A percentile compares a stretch with the other conserved stretches of the same genome.
These are phyloP conservation scores for Noctua pronuba DNA, from an alignment of 2,888 invertebrate genomes.

Conservation along the genomic window DNA sequence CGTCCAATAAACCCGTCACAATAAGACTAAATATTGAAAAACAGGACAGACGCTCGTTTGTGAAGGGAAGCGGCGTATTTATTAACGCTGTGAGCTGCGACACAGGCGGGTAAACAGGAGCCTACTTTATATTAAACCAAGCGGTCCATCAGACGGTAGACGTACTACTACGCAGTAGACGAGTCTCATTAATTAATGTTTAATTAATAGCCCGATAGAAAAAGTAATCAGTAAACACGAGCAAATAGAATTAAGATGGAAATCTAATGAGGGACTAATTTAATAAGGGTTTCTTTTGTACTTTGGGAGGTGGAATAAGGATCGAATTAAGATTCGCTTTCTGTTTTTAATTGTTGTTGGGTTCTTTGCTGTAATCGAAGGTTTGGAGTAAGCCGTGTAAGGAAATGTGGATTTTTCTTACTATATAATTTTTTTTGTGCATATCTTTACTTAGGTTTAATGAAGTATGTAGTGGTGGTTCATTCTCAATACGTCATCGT, in stretches of 20 bases:
- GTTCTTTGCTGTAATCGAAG: slow-evolving; percentile 3
- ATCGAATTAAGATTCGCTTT: slow-evolving; percentile 33
- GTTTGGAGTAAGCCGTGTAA: background rate
- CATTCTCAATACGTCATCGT: background rate
- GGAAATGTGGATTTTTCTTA: background rate
- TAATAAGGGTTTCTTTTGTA: slow-evolving; percentile 46
- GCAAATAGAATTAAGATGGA: slow-evolving; percentile 59
- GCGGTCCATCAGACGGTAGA: slow-evolving; percentile 65
- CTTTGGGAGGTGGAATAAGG: slow-evolving; percentile 17
- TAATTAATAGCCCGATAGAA: slow-evolving; percentile 60
- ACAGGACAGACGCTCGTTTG: slow-evolving; percentile 75
- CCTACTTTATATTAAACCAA: slow-evolving; percentile 87
- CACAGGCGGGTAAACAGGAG: slow-evolving; percentile 84
- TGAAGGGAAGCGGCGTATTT: slow-evolving; percentile 82
- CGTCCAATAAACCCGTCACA: slow-evolving; percentile 70
- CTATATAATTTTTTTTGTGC: background rate
- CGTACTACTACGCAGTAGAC: slow-evolving; percentile 41
- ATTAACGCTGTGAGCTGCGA: slow-evolving; percentile 84
- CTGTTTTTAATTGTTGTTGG: slow-evolving; percentile 26
- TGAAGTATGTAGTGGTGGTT: background rate
- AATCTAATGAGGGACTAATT: slow-evolving; percentile 51
- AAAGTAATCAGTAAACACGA: slow-evolving; percentile 60
- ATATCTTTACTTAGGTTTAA: background rate
- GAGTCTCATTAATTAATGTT: slow-evolving; percentile 60
- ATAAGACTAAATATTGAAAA: slow-evolving; percentile 81